A percentile compares a stretch with the other conserved stretches of the same genome.
Evolutionary conservation across 2,888 invertebrate species (phyloP).

Genomic region (Rotaria magnacalcarata): DNA sequence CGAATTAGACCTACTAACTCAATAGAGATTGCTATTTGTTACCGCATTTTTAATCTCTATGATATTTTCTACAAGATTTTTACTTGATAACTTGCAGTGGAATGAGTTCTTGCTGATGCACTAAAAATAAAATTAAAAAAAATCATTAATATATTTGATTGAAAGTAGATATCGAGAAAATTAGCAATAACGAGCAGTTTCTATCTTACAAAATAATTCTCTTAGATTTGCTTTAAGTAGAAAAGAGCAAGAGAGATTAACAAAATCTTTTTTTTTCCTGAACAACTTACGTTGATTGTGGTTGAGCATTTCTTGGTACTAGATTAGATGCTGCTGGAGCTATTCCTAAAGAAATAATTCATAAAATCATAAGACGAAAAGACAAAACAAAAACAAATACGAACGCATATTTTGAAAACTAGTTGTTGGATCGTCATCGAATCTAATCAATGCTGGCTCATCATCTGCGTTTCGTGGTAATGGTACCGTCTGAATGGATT

Average conservation of each 20-base stretch:
- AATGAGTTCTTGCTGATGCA: not conserved
- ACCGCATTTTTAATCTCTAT: too few species aligned
- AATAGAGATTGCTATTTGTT: too few species aligned
- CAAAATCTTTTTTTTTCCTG: too few species aligned
- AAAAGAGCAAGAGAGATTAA: too few species aligned
- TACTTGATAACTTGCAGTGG: not conserved
- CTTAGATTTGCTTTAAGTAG: not conserved
- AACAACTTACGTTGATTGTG: conserved; percentile 9
- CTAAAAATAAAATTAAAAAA: not conserved
- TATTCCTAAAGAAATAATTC: not conserved
- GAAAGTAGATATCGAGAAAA: not conserved
- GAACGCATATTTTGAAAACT: not conserved
- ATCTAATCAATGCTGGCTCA: not conserved
- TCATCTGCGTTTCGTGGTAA: not conserved
- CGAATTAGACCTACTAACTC: too few species aligned
- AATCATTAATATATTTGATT: not conserved
- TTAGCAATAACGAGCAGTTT: not conserved
- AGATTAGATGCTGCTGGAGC: not conserved
- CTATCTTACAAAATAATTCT: not conserved
- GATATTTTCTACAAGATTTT: not conserved
- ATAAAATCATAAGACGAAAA: too few species aligned
- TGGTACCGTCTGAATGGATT: not conserved
- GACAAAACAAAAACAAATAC: not conserved
- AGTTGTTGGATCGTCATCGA: not conserved
- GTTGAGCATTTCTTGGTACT: not conserved